Base-by-base conservation (phyloP, 2,113 vertebrate genomes). In the Gadus macrocephalus region DNA sequence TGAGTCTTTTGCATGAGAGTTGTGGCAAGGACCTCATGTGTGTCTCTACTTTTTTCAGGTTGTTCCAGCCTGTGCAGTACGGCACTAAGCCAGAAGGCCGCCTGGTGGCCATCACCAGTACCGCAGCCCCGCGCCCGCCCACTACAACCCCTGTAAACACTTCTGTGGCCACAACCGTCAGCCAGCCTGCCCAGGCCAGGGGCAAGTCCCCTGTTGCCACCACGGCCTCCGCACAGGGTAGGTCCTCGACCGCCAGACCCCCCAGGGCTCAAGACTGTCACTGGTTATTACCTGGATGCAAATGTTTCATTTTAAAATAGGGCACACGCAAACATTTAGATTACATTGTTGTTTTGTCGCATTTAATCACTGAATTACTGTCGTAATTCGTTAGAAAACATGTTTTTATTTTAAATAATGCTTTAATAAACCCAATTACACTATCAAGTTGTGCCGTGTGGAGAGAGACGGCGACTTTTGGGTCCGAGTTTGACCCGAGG, bases 41-140 rank as follows among this genome's bases (percentile, higher is more conserved):
- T 49, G 11, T 49, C 8, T 12, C 1, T 49, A 49, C 42, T 12
- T 20, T 53, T 56, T 5, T 66, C 16, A 97, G 96, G 83, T 88
- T 97, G 85, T 96, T 97, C 77, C 95, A 95, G 72, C 92, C 95
- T 0, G 95, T 97, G 76, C 95, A 93, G 72, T 97, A 96, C 0
- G 95, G 95, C 28, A 95, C 95, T 64, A 97, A 96, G 74, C 94
- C 96, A 4, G 96, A 97, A 79, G 96, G 95, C 19, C 91, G 93
- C 42, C 92, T 93, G 2, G 91, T 94, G 0, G 69, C 90, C 56
- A 86, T 96, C 64, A 87, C 93, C 22, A 91, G 65, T 75, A 17
- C 70, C 64, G 60, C 87, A 66, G 79, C 86, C 72, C 92, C 90
- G 69, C 90, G 90, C 9, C 92, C 92, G 0, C 88, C 92, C 31